A percentile compares a stretch with the other conserved stretches of the same genome.
Conservation (phyloP, 2,797 vertebrate genomes). For the Epinephelus coioides region DNA sequence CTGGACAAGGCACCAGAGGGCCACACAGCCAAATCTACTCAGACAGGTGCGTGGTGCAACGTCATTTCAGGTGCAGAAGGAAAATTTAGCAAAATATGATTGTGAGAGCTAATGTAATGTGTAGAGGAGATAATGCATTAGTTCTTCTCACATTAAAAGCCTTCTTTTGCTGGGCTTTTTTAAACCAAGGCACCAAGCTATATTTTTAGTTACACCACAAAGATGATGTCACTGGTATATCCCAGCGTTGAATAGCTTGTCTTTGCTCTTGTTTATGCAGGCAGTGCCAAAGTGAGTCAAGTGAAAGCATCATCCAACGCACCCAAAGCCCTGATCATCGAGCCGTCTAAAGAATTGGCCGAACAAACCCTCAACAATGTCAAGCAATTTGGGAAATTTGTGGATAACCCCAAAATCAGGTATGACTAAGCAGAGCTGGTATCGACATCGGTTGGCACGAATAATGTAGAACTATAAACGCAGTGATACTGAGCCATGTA, state of each 20-base stretch:
- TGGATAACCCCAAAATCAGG: slow-evolving; percentile 96
- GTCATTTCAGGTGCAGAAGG: background rate
- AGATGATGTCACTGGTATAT: background rate
- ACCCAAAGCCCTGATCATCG: slow-evolving; percentile 95
- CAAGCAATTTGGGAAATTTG: slow-evolving; percentile 94
- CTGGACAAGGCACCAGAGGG: slow-evolving; percentile 90
- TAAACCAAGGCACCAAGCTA: background rate
- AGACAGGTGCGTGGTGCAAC: slow-evolving; percentile 86
- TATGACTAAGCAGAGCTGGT: slow-evolving; percentile 57
- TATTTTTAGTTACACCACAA: background rate
- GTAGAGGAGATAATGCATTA: background rate
- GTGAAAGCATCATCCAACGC: slow-evolving; percentile 89
- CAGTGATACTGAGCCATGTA: background rate
- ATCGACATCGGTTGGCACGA: fast-evolving
- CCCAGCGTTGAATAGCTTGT: background rate
- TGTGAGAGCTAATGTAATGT: background rate
- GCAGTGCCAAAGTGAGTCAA: slow-evolving; percentile 92
- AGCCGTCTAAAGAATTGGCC: slow-evolving; percentile 96
- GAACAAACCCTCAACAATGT: slow-evolving; percentile 97
- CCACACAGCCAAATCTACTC: slow-evolving; percentile 89
- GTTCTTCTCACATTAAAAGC: slow-evolving; percentile 5
- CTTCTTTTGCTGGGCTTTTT: background rate
- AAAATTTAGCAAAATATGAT: background rate
- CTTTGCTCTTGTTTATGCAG: slow-evolving; percentile 74
- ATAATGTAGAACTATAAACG: fast-evolving